phyloP scores from a whole-genome alignment of 2,113 vertebrate genomes.

The Ophthalmolycus amberensis region DNA sequence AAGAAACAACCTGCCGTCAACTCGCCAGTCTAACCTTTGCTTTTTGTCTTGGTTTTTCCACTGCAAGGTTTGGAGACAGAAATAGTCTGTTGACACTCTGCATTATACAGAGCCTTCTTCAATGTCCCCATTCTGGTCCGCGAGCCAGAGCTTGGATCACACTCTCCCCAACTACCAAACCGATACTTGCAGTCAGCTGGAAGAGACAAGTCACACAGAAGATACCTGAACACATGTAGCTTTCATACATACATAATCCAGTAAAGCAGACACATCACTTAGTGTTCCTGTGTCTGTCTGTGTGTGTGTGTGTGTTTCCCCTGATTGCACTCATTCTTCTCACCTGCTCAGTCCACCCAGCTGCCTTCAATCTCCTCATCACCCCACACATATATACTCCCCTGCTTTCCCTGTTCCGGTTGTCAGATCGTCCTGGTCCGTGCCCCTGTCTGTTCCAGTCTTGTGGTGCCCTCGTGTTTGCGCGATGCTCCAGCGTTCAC shows the following conservation, averaged over 20 bases:
- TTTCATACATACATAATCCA: not conserved
- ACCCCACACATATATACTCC: too few species aligned
- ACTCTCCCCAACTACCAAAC: slow-evolving; percentile 90
- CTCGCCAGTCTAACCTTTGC: slow-evolving; percentile 85
- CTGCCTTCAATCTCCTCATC: too few species aligned
- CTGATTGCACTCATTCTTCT: too few species aligned
- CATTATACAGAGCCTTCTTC: slow-evolving; percentile 90
- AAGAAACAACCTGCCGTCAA: not conserved
- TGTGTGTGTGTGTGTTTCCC: too few species aligned
- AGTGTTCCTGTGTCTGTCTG: too few species aligned
- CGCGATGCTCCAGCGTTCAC: too few species aligned
- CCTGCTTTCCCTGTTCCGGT: too few species aligned
- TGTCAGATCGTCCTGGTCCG: too few species aligned
- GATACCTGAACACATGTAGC: not conserved
- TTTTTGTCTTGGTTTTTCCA: slow-evolving; percentile 87
- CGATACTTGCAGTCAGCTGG: slow-evolving; percentile 95
- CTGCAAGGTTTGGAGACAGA: slow-evolving; percentile 89
- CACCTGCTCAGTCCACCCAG: too few species aligned
- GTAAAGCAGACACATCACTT: not conserved
- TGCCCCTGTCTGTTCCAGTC: too few species aligned
- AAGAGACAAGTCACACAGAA: not conserved
- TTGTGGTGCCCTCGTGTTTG: too few species aligned
- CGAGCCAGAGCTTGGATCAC: slow-evolving; percentile 83
- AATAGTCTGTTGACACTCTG: slow-evolving; percentile 88
- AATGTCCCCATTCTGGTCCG: slow-evolving; percentile 87